Evolutionary conservation across 2,113 vertebrate genomes (phyloP), one percentile per base, ranked within the genome.

Genomic region (Petrocephalus zakoni): DNA sequence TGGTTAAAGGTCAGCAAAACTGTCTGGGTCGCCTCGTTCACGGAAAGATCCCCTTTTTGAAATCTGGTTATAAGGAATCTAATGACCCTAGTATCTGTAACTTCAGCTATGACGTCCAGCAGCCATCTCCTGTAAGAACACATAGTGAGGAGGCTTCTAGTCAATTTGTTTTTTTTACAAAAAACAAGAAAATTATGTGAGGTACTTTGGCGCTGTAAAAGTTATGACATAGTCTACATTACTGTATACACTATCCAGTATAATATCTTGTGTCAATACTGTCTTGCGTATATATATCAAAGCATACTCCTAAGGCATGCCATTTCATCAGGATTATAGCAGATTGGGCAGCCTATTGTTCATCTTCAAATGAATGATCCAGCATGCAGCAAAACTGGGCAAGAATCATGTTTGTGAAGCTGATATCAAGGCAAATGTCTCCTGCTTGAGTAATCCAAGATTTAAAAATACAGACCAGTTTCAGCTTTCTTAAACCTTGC

Each of bases 21-120:
- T 11, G 93, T 88, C 22, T 95, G 90, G 87, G 93, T 58, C 52
- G 93, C 93, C 90, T 98, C 96, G 19, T 46, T 4, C 13, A 72
- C 17, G 58, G 84, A 90, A 0, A 97, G 1, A 55, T 96, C 95
- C 34, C 90, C 91, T 9, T 51, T 92, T 49, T 93, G 90, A 86
- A 97, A 94, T 92, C 95, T 93, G 7, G 51, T 91, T 88, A 95
- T 93, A 5, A 98, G 53, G 92, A 97, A 96, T 58, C 93, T 96
- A 15, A 98, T 87, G 0, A 95, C 83, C 85, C 95, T 95, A 21
- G 89, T 5, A 9, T 96, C 96, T 10, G 91, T 94, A 7, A 95
- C 75, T 0, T 94, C 94, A 85, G 93, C 92, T 85, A 96, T 34
- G 19, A 92, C 92, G 88, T 95, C 95, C 92, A 96, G 90, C 81